Evolutionary conservation across 2,113 vertebrate genomes (phyloP), one percentile per base, ranked within the genome.

Genomic region (Cheilinus undulatus): DNA sequence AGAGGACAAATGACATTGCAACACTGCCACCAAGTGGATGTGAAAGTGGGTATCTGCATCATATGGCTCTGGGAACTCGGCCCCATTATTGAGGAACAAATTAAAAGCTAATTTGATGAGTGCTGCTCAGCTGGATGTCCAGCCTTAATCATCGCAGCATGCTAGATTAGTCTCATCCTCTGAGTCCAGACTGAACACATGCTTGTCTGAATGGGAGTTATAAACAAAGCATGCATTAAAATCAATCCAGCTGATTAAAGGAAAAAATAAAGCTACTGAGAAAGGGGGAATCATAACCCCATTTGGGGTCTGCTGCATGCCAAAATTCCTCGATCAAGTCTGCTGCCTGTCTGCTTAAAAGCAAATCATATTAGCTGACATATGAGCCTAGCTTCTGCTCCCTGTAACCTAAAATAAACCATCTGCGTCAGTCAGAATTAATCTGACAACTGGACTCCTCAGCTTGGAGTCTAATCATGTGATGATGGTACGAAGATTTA

Each of bases 1-100:
- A 15, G 15, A 36, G 27, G 53, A 26, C 15, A 3, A 36, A 53
- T 60, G 50, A 58, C 80, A 78, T 51, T 40, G 52, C 86, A 90
- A 88, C 87, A 90, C 78, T 88, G 88, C 89, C 92, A 83, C 83
- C 89, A 57, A 77, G 93, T 92, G 93, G 92, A 14, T 20, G 52
- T 3, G 14, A 7, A 60, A 27, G n/a, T n/a, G 50, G 46, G 24
- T 68, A 23, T 26, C 8, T 36, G 56, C 51, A 66, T 72, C 38
- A 48, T n/a, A 32, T 9, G 17, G 26, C 32, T 68, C 51, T 6
- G 36, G 54, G 61, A 75, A 11, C 52, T 71, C 58, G 74, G 40
- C 17, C 27, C 53, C 30, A 24, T 50, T 66, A 83, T 34, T 77
- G 78, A 69, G 5, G 45, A 49, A 2, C n/a, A 3, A 52, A 51